Percentiles rank a stretch among this genome's conserved stretches.
Evolutionary conservation across 2,113 vertebrate genomes (phyloP).

Genomic region (Machaerirhynchus nigripectus): DNA sequence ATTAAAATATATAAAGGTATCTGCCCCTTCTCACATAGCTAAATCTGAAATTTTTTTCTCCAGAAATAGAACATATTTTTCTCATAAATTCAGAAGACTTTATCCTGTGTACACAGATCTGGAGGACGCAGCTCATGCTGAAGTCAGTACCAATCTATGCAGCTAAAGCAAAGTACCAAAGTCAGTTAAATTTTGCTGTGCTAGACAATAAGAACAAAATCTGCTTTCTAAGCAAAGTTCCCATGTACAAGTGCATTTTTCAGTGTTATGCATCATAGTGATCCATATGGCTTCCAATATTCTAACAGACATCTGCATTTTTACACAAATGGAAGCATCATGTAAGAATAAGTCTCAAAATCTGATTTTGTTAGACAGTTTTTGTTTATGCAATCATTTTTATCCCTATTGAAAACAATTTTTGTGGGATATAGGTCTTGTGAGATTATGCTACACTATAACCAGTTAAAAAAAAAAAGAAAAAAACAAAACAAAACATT

Average conservation of each 20-base stretch:
- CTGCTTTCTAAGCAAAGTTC: not conserved
- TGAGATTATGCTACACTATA: not conserved
- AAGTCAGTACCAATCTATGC: not conserved
- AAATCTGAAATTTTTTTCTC: not conserved
- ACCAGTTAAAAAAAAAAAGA: not conserved
- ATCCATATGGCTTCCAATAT: not conserved
- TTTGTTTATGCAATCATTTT: not conserved
- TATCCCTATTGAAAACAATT: not conserved
- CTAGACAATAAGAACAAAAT: not conserved
- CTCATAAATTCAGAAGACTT: not conserved
- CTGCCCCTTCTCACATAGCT: not conserved
- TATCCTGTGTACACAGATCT: not conserved
- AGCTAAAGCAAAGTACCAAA: not conserved
- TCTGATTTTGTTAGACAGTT: not conserved
- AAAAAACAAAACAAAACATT: not conserved
- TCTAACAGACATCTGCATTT: not conserved
- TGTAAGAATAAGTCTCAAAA: not conserved
- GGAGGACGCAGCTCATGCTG: not conserved
- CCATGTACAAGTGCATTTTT: not conserved
- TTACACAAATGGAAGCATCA: not conserved
- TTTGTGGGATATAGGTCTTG: not conserved
- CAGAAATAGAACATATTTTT: not conserved
- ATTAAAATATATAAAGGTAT: not conserved
- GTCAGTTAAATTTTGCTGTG: not conserved
- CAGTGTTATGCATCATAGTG: not conserved